Evolutionary conservation across 2,797 vertebrate genomes (phyloP).

Genomic region (Myripristis murdjan): DNA sequence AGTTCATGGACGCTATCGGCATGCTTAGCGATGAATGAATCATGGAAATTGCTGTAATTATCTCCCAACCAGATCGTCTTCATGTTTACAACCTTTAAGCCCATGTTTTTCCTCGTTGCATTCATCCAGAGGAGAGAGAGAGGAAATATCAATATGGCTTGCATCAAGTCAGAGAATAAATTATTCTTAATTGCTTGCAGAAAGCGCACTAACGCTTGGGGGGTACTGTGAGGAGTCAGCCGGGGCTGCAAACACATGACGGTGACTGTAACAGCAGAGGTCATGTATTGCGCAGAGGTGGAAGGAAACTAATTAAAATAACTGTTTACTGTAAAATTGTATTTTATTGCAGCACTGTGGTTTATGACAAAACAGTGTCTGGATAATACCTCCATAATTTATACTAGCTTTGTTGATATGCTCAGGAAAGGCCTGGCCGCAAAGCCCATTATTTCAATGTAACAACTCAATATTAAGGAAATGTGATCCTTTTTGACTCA

Average conservation of each 20-base stretch:
- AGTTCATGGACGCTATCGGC: constrained; percentile 70
- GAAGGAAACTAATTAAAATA: neutral
- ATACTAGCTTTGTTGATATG: no score
- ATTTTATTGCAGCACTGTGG: neutral
- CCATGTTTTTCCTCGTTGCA: constrained; percentile 60
- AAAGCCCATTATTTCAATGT: neutral
- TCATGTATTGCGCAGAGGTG: constrained; percentile 37
- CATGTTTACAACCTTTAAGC: constrained; percentile 76
- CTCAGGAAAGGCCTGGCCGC: no score
- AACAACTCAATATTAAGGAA: neutral
- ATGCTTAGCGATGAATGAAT: constrained; percentile 67
- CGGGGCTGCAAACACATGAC: constrained; percentile 24
- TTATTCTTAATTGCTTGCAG: constrained; percentile 81
- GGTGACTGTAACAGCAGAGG: constrained; percentile 25
- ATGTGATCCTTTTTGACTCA: no score
- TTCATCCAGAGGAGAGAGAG: constrained; percentile 52
- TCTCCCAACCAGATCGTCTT: constrained; percentile 71
- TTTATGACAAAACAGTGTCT: neutral
- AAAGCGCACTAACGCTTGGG: constrained; percentile 45
- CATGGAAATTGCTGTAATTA: constrained; percentile 77
- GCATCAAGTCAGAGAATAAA: constrained; percentile 73
- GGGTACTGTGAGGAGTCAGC: constrained; percentile 45
- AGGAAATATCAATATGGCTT: constrained; percentile 76
- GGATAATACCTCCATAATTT: neutral
- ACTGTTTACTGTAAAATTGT: neutral